Percentiles rank a stretch among this genome's conserved stretches.
Conservation (phyloP, 2,797 vertebrate species). For the Pseudocheirus occidentalis region DNA sequence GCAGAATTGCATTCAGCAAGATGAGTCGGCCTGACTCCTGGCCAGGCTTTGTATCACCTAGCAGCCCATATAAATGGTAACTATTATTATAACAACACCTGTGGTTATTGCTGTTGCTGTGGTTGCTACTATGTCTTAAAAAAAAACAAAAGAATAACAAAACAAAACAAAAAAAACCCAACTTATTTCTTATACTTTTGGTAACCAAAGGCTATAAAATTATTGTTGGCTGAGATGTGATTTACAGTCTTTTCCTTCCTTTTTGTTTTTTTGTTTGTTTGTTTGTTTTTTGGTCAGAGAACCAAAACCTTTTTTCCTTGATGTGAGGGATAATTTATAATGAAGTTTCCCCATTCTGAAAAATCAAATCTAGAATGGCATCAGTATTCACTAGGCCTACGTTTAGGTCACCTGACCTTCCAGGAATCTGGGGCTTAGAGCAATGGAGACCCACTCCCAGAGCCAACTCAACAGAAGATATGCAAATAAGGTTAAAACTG, state of each 20-base stretch:
- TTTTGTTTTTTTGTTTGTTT: no score
- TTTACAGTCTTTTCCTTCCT: neutral
- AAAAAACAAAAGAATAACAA: no score
- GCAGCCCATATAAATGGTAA: neutral
- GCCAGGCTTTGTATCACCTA: neutral
- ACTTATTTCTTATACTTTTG: neutral
- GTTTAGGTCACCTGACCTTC: no score
- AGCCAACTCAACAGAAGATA: no score
- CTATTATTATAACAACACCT: neutral
- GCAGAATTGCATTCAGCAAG: neutral
- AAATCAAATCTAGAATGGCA: no score
- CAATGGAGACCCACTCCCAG: no score
- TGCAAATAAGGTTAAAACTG: no score
- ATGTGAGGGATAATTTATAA: no score
- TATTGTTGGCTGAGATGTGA: neutral
- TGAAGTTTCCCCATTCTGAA: no score
- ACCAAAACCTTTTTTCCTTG: neutral
- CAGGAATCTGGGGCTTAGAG: no score
- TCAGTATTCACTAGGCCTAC: no score
- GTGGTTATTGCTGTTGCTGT: neutral
- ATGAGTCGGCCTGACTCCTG: neutral
- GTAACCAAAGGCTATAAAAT: accelerated
- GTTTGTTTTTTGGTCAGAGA: neutral
- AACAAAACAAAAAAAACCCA: no score
- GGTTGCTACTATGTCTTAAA: neutral